A percentile compares a stretch with the other conserved stretches of the same genome.
Conservation (phyloP, 2,888 invertebrate genomes). For the Palloptera scutellata region DNA sequence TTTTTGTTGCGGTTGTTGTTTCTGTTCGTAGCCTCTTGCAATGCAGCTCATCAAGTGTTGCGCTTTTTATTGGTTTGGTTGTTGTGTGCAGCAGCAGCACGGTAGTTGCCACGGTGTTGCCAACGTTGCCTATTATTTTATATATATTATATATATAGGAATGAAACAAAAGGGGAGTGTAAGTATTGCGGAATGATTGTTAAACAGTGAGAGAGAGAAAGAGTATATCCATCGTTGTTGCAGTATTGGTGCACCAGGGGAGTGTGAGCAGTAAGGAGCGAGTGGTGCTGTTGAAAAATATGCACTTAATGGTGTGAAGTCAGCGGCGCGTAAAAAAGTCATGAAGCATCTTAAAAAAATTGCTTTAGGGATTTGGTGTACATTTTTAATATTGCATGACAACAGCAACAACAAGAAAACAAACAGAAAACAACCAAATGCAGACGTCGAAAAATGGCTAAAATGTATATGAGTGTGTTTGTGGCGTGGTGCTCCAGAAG, state of each 20-base stretch:
- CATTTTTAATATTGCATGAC: slow-evolving; percentile 26
- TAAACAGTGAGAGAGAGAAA: not conserved
- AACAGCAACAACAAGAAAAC: not conserved
- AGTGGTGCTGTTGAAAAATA: slow-evolving; percentile 17
- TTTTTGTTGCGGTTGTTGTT: slow-evolving; percentile 15
- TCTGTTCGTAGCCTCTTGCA: slow-evolving; percentile 17
- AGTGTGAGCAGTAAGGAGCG: not conserved
- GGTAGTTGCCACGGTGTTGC: not conserved
- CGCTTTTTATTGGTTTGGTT: slow-evolving; percentile 36
- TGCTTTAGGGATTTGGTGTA: slow-evolving; percentile 61
- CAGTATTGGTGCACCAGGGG: no score
- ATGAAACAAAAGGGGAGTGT: no score
- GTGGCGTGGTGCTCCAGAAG: slow-evolving; percentile 34
- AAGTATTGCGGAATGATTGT: not conserved
- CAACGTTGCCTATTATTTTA: slow-evolving; percentile 20
- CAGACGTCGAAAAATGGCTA: not conserved
- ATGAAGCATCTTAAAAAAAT: slow-evolving; percentile 64
- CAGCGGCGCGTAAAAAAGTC: slow-evolving; percentile 60
- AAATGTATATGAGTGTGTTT: not conserved
- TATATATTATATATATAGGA: slow-evolving; percentile 19
- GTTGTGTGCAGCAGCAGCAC: not conserved
- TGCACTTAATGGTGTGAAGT: slow-evolving; percentile 59
- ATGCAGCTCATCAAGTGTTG: slow-evolving; percentile 36
- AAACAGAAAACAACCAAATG: not conserved
- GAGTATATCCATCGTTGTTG: no score